Evolutionary conservation across 2,888 invertebrate species (phyloP), one percentile per base, ranked within the genome.

Genomic region (Philereme transversata): DNA sequence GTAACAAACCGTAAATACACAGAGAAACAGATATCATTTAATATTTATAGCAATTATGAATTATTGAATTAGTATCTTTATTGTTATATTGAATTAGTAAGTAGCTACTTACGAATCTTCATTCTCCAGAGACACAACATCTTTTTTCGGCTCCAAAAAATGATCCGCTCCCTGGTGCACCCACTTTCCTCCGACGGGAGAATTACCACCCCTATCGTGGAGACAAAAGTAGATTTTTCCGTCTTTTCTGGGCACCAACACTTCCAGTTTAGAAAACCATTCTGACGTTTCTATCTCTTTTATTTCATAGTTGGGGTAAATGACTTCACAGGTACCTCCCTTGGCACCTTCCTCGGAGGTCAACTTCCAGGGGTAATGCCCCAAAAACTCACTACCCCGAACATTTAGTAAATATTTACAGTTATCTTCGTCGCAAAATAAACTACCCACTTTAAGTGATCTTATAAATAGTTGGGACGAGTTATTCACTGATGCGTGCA

Each of bases 351-450:
- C 77, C 44, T 68, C 74, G 51, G 86, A 77, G 68, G 90, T 90
- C 76, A 92, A 78, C 75, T 86, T 84, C 90, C 88, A 90, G 7
- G 89, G 85, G 75, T 82, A 77, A 79, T 90, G 84, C 52, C 90
- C 90, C 46, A 90, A 79, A 74, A 84, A 90, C 69, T 87, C 85
- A 69, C 86, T 82, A 79, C 89, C 90, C 51, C 73, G 74, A 64
- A 89, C 80, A 62, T 82, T 83, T 75, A 92, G 77, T 82, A 88
- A 87, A 89, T 90, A 92, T 90, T 91, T 90, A 90, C 91, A 92
- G 74, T 73, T 81, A 64, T 69, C 77, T 62, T 68, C 70, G 61
- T 74, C 79, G 78, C 88, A 88, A 62, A 70, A 65, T 76, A 79
- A 77, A 41, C 77, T 74, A 36, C 73, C 75, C 74, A 84, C 73